These are phyloP conservation scores for Aix galericulata DNA, from an alignment of 2,113 vertebrate genomes.

Conservation along the genomic window DNA sequence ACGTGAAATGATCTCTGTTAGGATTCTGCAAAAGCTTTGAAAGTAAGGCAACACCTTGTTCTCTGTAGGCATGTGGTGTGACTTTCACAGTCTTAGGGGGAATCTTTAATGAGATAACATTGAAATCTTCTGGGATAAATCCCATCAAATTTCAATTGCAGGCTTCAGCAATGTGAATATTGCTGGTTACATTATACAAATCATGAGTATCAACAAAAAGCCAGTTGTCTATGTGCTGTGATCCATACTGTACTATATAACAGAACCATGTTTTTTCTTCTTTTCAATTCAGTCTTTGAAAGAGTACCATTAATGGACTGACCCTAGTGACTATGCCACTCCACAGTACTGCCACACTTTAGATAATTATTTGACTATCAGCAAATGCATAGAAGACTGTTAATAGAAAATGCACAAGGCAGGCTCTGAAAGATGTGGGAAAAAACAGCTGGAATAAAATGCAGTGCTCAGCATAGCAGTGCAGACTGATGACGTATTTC, in stretches of 20 bases:
- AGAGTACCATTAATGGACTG: neutral
- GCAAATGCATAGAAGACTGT: neutral
- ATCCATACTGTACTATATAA: neutral
- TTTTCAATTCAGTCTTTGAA: neutral
- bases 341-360: neutral
- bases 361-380: neutral
- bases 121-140: neutral
- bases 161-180: neutral
- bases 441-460: neutral
- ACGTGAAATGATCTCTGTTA: neutral
- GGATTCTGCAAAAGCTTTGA: constrained; percentile 20
- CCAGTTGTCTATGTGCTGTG: neutral
- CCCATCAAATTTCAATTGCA: neutral
- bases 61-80: constrained; percentile 33
- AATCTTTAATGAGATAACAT: neutral
- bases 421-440: neutral
- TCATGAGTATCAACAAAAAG: neutral
- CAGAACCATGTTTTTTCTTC: neutral
- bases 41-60: constrained; percentile 9
- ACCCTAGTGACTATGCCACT: neutral
- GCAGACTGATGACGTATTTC: neutral
- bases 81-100: neutral
- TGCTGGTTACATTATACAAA: neutral
- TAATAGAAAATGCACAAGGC: neutral
- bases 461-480: neutral